Base-by-base conservation (phyloP, 2,113 vertebrate genomes). In the Sclerurus mexicanus region DNA sequence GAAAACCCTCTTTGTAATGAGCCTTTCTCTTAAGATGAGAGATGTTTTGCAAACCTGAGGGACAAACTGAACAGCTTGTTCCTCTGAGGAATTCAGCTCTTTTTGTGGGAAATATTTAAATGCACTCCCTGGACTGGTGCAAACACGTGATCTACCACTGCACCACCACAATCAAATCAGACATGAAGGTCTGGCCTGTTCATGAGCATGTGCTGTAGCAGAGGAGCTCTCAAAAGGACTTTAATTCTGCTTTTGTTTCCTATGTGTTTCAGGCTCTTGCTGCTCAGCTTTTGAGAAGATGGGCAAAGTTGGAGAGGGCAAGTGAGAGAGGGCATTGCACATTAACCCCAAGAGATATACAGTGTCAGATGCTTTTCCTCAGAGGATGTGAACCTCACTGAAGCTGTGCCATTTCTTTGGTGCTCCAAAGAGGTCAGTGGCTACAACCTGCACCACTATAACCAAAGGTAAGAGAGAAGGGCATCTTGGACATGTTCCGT, bases 401-500 rank as follows among this genome's bases (percentile, higher is more conserved):
- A 78, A 91, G 9, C 53, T 24, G 5, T 55, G 11, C 5, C 23
- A 33, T 84, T 90, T 73, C 31, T 39, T 59, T 59, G 14, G 14
- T 59, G 42, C 21, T 81, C 8, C 73, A 58, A 63, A 56, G n/a
- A 59, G 23, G 62, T 40, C 27, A 76, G 9, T 2, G 0, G 16
- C 31, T 77, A 28, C 4, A 53, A 16, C 4, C 22, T 67, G 35
- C 8, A 47, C 9, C 28, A 72, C n/a, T 8, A 40, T 31, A 74
- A 60, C 5, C 12, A 75, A 79, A 82, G 11, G 9, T 40, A 84
- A 76, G 33, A 80, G 10, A 49, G 19, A 31, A 59, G 9, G 23
- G 7, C 0, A 0, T 18, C 12, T 47, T 2, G 3, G 35, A n/a
- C 9, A 17, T 14, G 9, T 52, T 18, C 58, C 40, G 23, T 14